Evolutionary conservation across 2,888 invertebrate genomes (phyloP), one percentile per base, ranked within the genome.

Genomic region (Syritta pipiens): DNA sequence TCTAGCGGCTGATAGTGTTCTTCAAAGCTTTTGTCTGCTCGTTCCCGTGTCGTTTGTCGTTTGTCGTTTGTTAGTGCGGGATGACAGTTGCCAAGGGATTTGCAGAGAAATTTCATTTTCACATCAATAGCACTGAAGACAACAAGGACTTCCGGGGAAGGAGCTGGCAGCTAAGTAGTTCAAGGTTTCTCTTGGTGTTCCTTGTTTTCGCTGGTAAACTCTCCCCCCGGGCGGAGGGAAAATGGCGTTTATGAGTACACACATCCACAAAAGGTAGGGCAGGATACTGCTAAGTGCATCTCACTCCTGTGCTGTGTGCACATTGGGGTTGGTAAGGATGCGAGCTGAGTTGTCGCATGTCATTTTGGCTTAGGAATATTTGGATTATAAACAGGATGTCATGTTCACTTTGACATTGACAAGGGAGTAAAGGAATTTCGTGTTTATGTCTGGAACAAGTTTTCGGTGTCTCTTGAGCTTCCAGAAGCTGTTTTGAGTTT

Each of bases 121-220:
- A 57, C 63, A 37, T 57, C 37, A 57, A 63, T 69, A 35, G 28
- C 37, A 32, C 14, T 4, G 7, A 40, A 17, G 7, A 32, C 48
- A 71, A 19, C 55, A 77, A 65, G 77, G 71, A 71, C 53, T 77
- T 77, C 60, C 57, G 51, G 63, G 24, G 30, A 57, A 10, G 12
- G 48, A 40, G 53, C 17, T 35, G 59, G 53, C 46, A 44, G 57
- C 55, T 60, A 77, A 77, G 60, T 77, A 67, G 77, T 77, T 77
- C 77, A 77, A 77, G 77, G 77, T 77, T 53, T 53, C 24, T 51
- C 42, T n/a, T n/a, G n/a, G 30, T 30, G 26, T 5, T 60, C 32
- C 49, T 24, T 51, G 49, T 26, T 44, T 46, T 14, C 35, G 35
- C 32, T 12, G 26, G 37, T 10, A 0, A 48, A 32, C 32, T 40